Base-by-base conservation (phyloP, 2,113 vertebrate species). In the Myotis davidii region DNA sequence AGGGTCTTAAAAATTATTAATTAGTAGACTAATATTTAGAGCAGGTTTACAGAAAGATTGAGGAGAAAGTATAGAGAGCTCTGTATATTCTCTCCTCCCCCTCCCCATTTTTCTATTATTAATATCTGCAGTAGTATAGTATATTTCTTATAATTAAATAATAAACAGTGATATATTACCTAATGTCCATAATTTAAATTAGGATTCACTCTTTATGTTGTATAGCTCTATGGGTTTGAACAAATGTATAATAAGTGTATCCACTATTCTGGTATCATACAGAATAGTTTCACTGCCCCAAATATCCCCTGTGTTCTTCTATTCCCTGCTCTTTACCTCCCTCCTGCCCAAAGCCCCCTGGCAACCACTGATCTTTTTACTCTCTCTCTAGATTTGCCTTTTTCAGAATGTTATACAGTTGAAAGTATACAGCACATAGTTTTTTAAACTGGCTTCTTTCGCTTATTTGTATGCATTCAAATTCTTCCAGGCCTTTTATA, bases 361-460 rank as follows among this genome's bases (percentile, higher is more conserved):
- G 77, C 17, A 90, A 61, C 27, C 50, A 37, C 39, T 42, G 79
- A 61, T 61, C 25, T 73, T 74, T 95, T 69, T 61, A 48, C 29
- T 73, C 4, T 61, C 54, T 59, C 32, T 88, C 2, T 16, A 91
- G 67, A 83, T 29, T 91, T 65, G 21, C 54, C 23, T 82, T 73
- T 95, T 69, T 34, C 56, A 92, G 37, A 88, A 91, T 64, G 73
- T 32, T 56, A 37, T 52, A 10, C 39, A 54, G 37, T 42, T 85
- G 27, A 34, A 61, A 61, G 48, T 67, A 48, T 18, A 87, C 2
- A 48, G 23, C 6, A 12, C 18, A 3, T 6, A 42, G 27, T 3
- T 23, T 96, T 92, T 87, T 78, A 42, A 48, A 85, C 27, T 67
- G 61, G 16, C 14, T 81, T 79, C 50, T 85, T 96, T 91, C 37